A percentile compares a stretch with the other conserved stretches of the same genome.
phyloP scores from a whole-genome alignment of 92 coral and sea anemone species.

The Phymanthus crucifer region DNA sequence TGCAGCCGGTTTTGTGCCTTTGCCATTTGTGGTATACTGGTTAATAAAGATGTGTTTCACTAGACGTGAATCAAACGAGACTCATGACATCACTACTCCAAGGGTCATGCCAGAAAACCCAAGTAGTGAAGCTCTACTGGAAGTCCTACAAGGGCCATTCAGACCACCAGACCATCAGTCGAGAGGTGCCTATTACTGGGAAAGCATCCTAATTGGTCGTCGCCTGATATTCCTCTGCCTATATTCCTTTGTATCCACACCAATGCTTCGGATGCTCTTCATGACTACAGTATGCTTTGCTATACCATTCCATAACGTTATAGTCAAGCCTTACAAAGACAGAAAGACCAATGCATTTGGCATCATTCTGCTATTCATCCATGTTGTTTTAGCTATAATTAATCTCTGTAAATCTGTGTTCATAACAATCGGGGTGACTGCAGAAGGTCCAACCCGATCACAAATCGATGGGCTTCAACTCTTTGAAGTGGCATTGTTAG shows the following conservation, averaged over 20 bases:
- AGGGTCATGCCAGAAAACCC: no score
- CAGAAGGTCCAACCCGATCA: background rate
- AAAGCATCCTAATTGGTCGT: no score
- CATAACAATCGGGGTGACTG: slow-evolving; percentile 8
- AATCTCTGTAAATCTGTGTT: slow-evolving; percentile 45
- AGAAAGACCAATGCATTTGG: no score
- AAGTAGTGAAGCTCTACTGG: no score
- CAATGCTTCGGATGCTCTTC: slow-evolving; percentile 53
- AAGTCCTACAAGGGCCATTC: no score
- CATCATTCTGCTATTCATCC: slow-evolving; percentile 29
- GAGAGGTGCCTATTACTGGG: no score
- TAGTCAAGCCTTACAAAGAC: slow-evolving; percentile 47
- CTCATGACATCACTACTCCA: slow-evolving; percentile 59
- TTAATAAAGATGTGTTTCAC: slow-evolving; percentile 55
- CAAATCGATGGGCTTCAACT: slow-evolving; percentile 16
- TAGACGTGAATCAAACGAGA: slow-evolving; percentile 33
- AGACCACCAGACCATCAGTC: no score
- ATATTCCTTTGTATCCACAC: slow-evolving; percentile 43
- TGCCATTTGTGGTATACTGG: slow-evolving; percentile 7
- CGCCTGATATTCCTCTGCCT: no score
- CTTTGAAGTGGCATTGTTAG: slow-evolving; percentile 14
- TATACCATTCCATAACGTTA: slow-evolving; percentile 51
- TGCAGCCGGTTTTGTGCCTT: slow-evolving; percentile 22
- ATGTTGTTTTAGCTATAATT: slow-evolving; percentile 44
- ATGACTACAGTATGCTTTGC: slow-evolving; percentile 44